Conservation (phyloP, 1,140 invertebrate genomes). For the Drosophila watanabei region DNA sequence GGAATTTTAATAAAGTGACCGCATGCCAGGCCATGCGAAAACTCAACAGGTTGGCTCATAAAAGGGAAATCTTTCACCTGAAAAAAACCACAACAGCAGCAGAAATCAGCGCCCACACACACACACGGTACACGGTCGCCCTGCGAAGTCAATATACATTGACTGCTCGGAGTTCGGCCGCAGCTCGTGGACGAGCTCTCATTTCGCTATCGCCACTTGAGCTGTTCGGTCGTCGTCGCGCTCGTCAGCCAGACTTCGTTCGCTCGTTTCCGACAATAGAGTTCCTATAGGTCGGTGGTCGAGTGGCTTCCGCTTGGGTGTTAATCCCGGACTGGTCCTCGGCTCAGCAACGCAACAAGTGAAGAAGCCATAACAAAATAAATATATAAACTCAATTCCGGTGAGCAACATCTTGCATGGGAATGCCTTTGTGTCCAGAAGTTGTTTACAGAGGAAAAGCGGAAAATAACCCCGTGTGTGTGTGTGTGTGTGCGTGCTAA, state of each 20-base stretch:
- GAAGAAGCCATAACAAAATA: neutral
- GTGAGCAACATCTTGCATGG: constrained; percentile 3
- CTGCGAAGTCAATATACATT: constrained; percentile 8
- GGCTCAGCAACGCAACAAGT: constrained; percentile 23
- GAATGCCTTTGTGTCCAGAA: neutral
- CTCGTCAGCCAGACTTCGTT: constrained; percentile 6
- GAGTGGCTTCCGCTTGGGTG: constrained; percentile 19
- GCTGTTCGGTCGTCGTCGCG: constrained; percentile 37
- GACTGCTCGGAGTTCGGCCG: constrained; percentile 2
- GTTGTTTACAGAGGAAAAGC: constrained; percentile 21
- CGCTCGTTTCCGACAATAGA: neutral
- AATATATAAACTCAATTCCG: constrained; percentile 4
- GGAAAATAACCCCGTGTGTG: constrained; percentile 18
- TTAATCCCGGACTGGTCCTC: neutral
- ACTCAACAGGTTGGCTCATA: constrained; percentile 11
- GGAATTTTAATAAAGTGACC: neutral
- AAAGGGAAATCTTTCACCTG: constrained; percentile 36
- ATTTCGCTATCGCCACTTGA: constrained; percentile 31
- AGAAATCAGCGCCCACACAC: neutral
- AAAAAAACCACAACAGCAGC: constrained; percentile 1
- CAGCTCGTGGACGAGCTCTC: constrained; percentile 31
- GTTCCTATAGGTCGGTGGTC: neutral
- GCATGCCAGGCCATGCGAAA: neutral
- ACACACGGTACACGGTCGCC: neutral
- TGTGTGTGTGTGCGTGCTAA: constrained; percentile 9